Evolutionary conservation across 2,888 invertebrate genomes (phyloP).

Genomic region (Blomia tropicalis): DNA sequence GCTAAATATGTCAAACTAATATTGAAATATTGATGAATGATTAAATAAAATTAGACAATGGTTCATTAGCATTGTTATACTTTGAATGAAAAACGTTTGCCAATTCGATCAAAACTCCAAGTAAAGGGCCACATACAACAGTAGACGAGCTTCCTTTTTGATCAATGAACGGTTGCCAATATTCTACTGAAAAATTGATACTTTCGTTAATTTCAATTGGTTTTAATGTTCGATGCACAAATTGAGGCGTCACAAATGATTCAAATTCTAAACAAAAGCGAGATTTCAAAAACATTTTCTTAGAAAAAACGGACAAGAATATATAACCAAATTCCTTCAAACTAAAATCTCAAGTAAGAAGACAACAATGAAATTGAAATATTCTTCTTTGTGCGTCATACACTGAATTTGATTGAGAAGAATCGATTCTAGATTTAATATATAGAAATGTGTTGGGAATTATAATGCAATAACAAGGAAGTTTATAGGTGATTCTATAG

Average conservation of each 20-base stretch:
- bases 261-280: not conserved
- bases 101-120: slow-evolving; percentile 1
- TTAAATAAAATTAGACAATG: not conserved
- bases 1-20: not conserved
- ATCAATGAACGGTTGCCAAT: slow-evolving; percentile 9
- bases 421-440: too few relatives aligned
- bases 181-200: not conserved
- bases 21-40: not conserved
- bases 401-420: too few relatives aligned
- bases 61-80: not conserved
- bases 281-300: not conserved
- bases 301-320: too few relatives aligned
- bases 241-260: not conserved
- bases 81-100: not conserved
- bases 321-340: too few relatives aligned
- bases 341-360: too few relatives aligned
- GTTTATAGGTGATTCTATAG: too few relatives aligned
- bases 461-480: too few relatives aligned
- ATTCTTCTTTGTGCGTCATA: too few relatives aligned
- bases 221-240: not conserved
- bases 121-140: slow-evolving; percentile 3
- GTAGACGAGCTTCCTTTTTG: not conserved
- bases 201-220: not conserved
- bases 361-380: too few relatives aligned
- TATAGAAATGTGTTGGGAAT: too few relatives aligned